phyloP scores from a whole-genome alignment of 2,113 vertebrate genomes.

The Bothrops jararaca region DNA sequence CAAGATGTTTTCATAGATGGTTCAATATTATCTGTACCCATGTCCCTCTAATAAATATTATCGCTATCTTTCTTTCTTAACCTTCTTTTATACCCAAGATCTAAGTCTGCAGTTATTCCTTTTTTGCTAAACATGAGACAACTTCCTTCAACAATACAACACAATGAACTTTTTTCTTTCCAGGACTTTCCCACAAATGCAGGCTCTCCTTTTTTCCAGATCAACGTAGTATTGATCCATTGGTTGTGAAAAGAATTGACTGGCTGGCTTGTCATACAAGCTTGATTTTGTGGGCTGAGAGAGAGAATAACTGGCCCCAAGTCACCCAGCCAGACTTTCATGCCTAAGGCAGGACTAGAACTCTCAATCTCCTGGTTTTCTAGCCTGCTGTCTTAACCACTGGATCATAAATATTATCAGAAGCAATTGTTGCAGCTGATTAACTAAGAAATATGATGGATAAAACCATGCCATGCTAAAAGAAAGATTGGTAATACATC shows the following conservation, averaged over 20 bases:
- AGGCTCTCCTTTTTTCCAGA: not conserved
- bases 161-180: not conserved
- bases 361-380: not conserved
- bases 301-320: not conserved
- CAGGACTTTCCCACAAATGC: not conserved
- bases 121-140: not conserved
- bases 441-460: not conserved
- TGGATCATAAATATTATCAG: not conserved
- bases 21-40: constrained; percentile 39
- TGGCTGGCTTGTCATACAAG: not conserved
- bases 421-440: not conserved
- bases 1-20: constrained; percentile 43
- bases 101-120: not conserved
- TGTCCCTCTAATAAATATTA: not conserved
- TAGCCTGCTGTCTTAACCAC: not conserved
- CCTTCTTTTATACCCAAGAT: constrained; percentile 7
- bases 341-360: not conserved
- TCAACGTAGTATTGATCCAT: not conserved
- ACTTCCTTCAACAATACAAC: constrained; percentile 3
- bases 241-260: not conserved
- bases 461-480: not conserved
- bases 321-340: not conserved
- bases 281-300: not conserved
- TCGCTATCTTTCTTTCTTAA: not conserved
- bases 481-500: not conserved